phyloP scores from a whole-genome alignment of 1,140 invertebrate genomes.

The Kradibia gibbosae region DNA sequence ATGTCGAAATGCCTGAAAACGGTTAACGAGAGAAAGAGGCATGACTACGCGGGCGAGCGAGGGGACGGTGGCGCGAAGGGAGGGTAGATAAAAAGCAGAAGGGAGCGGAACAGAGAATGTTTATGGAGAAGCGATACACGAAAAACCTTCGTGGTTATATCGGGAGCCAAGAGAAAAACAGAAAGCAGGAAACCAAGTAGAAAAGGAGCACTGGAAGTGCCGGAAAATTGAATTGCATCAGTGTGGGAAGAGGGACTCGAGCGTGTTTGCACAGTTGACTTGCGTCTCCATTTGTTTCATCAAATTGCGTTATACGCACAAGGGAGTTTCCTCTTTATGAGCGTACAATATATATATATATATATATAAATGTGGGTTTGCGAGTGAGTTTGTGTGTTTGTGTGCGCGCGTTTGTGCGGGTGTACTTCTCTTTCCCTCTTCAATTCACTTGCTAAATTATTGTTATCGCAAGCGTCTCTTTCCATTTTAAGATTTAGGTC shows the following conservation, averaged over 20 bases:
- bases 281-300: conserved; percentile 65
- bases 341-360: not conserved
- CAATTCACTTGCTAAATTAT: no score
- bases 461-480: not conserved
- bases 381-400: no score
- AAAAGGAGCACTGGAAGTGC: conserved; percentile 49
- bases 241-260: conserved; percentile 33
- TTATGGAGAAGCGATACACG: not conserved
- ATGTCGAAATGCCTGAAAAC: not conserved
- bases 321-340: conserved; percentile 18
- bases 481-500: not conserved
- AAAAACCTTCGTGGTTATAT: not conserved
- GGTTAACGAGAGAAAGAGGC: not conserved
- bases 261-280: conserved; percentile 59
- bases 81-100: not conserved
- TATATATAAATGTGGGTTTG: no score
- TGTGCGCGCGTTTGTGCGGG: no score
- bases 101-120: not conserved
- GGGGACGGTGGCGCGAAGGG: not conserved
- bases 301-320: conserved; percentile 58
- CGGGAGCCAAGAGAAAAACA: not conserved
- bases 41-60: not conserved
- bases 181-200: not conserved
- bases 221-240: conserved; percentile 63
- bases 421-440: no score